Conservation (phyloP, 2,888 invertebrate genomes). For the Gortyna flavago region DNA sequence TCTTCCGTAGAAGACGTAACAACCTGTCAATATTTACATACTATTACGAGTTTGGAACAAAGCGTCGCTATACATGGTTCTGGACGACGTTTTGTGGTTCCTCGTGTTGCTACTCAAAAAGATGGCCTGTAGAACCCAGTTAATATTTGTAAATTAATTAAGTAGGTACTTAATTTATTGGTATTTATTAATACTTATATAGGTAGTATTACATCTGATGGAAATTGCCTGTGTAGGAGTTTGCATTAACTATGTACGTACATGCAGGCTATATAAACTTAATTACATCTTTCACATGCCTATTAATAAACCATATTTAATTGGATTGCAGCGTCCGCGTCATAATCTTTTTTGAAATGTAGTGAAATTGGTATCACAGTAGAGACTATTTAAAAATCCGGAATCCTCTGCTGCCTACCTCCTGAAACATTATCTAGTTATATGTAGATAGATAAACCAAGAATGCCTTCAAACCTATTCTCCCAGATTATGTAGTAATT, state of each 20-base stretch:
- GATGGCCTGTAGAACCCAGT: background rate
- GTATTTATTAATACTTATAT: background rate
- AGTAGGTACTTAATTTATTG: too few relatives aligned
- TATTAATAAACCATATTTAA: background rate
- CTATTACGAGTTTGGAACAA: slow-evolving; percentile 52
- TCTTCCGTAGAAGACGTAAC: slow-evolving; percentile 47
- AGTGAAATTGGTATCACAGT: background rate
- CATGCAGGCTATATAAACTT: background rate
- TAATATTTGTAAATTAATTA: background rate
- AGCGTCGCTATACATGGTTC: slow-evolving; percentile 32
- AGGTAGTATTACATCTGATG: background rate
- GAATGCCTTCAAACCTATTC: background rate
- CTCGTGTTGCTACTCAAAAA: slow-evolving; percentile 19
- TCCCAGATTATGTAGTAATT: background rate
- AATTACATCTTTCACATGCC: background rate
- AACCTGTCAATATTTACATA: slow-evolving; percentile 64
- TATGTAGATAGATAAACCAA: background rate
- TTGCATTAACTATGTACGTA: background rate
- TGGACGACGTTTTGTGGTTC: slow-evolving; percentile 12
- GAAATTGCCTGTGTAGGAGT: background rate
- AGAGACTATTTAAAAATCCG: background rate
- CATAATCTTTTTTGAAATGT: background rate
- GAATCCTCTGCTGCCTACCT: background rate
- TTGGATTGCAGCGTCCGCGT: background rate
- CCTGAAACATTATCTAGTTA: background rate